A percentile compares a stretch with the other conserved stretches of the same genome.
Evolutionary conservation across 1,140 invertebrate genomes (phyloP).

Genomic region (Lanistes nyassanus): DNA sequence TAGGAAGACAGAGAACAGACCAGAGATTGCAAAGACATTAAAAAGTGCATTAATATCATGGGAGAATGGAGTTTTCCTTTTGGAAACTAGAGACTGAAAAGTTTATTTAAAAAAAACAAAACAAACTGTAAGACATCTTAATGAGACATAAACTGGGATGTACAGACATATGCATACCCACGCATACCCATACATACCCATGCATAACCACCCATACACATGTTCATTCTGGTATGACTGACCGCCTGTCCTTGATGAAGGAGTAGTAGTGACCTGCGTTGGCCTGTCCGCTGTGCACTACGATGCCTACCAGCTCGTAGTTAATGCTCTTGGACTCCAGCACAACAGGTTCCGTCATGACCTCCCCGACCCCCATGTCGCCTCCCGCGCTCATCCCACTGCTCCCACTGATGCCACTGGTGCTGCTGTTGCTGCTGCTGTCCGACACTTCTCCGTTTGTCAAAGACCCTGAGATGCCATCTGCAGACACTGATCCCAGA

Average conservation of each 20-base stretch:
- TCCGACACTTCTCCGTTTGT: slow-evolving; percentile 14
- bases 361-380: slow-evolving; percentile 27
- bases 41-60: no score
- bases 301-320: slow-evolving; percentile 94
- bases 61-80: no score
- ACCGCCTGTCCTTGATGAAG: slow-evolving; percentile 77
- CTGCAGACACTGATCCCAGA: neutral
- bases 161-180: no score
- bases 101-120: no score
- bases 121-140: no score
- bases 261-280: slow-evolving; percentile 98
- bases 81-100: no score
- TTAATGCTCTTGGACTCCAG: slow-evolving; percentile 73
- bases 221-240: neutral
- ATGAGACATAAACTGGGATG: no score
- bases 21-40: no score
- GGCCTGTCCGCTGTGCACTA: slow-evolving; percentile 98
- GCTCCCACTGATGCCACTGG: slow-evolving; percentile 30
- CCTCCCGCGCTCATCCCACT: slow-evolving; percentile 5
- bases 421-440: slow-evolving; percentile 15
- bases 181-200: neutral
- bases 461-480: slow-evolving; percentile 11
- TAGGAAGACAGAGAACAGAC: neutral
- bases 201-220: neutral
- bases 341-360: slow-evolving; percentile 25